phyloP scores from a whole-genome alignment of 2,797 vertebrate genomes.

The Triplophysa bombifrons region DNA sequence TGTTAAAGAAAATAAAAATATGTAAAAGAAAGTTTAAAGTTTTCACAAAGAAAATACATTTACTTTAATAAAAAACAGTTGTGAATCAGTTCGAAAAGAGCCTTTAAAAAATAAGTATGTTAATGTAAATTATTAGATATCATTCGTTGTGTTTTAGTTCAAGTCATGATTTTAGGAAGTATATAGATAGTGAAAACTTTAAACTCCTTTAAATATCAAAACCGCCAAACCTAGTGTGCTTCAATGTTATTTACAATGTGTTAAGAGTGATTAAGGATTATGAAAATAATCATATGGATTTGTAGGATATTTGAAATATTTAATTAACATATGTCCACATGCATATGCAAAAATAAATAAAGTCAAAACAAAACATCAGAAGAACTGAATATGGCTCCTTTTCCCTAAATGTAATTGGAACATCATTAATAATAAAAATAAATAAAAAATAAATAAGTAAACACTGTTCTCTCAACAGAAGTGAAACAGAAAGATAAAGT shows the following conservation, averaged over 20 bases:
- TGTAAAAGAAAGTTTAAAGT: neutral
- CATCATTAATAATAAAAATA: neutral
- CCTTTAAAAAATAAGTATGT: neutral
- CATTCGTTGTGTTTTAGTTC: too few relatives aligned
- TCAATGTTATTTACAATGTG: neutral
- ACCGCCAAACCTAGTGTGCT: neutral
- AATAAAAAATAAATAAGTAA: neutral
- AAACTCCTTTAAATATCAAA: too few relatives aligned
- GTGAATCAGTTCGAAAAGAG: neutral
- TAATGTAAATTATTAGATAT: too few relatives aligned
- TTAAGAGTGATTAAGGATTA: neutral
- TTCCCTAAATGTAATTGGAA: neutral
- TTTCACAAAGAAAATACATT: neutral
- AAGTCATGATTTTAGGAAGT: too few relatives aligned
- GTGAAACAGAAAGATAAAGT: slow-evolving; percentile 65
- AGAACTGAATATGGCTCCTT: too few relatives aligned
- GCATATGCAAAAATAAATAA: too few relatives aligned
- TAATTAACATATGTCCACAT: too few relatives aligned
- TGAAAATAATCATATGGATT: neutral
- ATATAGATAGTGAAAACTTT: too few relatives aligned
- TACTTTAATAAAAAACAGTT: neutral
- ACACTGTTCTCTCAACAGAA: slow-evolving; percentile 60
- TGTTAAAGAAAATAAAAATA: neutral
- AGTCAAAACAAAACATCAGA: too few relatives aligned
- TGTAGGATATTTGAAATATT: too few relatives aligned